Evolutionary conservation across 1,140 invertebrate genomes (phyloP), one percentile per base, ranked within the genome.

Genomic region (Leucophenga varia): DNA sequence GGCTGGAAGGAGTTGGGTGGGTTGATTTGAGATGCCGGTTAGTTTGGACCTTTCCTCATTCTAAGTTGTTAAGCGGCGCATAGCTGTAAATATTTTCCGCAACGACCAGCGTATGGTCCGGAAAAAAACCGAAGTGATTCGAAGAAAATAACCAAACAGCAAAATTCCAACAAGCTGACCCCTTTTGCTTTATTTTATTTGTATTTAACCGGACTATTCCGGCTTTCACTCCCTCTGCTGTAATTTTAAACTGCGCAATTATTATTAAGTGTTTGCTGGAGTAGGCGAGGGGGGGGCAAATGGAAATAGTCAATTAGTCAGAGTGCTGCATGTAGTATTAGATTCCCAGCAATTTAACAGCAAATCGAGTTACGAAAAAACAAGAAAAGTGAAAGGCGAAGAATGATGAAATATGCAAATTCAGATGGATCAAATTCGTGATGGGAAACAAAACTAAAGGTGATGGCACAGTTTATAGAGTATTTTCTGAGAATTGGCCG

Each of bases 11-110:
- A 28, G 21, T 20, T 39, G 17, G 10, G 17, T 21, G 43, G 21
- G 9, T 34, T 18, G 36, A 20, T 30, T 45, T 57, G n/a, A n/a
- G n/a, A n/a, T n/a, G n/a, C 43, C 37, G 40, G 36, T 52, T 52
- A 36, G 50, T 49, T 31, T 44, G 31, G 34, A 12, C 34, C 35
- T 46, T 59, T 55, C 34, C 18, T 17, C 16, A 28, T 42, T 47
- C 34, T 41, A 64, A 65, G 58, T 61, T 58, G 52, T 57, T 64
- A 57, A 59, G 50, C 58, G 31, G 54, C 55, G 55, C 43, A 65
- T 39, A 55, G 48, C 59, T 52, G 59, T 53, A 55, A 59, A 63
- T 59, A 61, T 63, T 59, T 63, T 63, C 21, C 32, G 19, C 25
- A 54, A 46, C 42, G 21, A 49, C 34, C 44, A 52, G 55, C 48